Evolutionary conservation across 2,797 vertebrate species (phyloP).

Genomic region (Chiroxiphia lanceolata): DNA sequence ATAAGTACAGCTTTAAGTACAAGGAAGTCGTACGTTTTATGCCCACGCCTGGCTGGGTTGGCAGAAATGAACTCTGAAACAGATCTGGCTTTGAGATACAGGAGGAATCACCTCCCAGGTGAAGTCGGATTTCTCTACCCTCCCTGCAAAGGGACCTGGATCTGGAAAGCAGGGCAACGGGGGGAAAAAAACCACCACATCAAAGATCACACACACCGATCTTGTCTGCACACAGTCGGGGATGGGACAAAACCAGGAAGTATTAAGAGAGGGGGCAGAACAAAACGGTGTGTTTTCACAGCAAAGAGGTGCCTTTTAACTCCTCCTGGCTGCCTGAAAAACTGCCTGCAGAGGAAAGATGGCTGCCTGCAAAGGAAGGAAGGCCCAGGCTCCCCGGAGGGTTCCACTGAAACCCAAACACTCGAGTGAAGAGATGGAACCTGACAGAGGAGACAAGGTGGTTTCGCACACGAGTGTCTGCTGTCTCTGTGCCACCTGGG

Average conservation of each 20-base stretch:
- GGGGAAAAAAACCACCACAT: not conserved
- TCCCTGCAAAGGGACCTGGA: not conserved
- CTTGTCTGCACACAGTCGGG: not conserved
- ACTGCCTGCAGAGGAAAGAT: not conserved
- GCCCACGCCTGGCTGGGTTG: not conserved
- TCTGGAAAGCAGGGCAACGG: not conserved
- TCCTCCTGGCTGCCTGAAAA: fast-evolving
- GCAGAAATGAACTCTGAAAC: not conserved
- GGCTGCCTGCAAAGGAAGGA: no score
- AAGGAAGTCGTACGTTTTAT: fast-evolving
- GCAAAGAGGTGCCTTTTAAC: not conserved
- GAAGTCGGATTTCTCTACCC: not conserved
- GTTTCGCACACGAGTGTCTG: fast-evolving
- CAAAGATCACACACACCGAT: not conserved
- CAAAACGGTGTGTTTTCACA: fast-evolving
- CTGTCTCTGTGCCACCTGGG: not conserved
- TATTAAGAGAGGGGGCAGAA: not conserved
- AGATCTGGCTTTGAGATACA: fast-evolving
- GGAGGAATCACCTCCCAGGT: not conserved
- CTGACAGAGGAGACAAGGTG: not conserved
- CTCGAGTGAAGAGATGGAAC: fast-evolving
- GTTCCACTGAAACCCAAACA: no score
- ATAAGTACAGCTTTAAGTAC: not conserved
- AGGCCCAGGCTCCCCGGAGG: not conserved
- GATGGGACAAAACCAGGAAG: not conserved